These are phyloP conservation scores for Glaucopsyche alexis DNA, from an alignment of 2,888 invertebrate genomes.

Conservation along the genomic window DNA sequence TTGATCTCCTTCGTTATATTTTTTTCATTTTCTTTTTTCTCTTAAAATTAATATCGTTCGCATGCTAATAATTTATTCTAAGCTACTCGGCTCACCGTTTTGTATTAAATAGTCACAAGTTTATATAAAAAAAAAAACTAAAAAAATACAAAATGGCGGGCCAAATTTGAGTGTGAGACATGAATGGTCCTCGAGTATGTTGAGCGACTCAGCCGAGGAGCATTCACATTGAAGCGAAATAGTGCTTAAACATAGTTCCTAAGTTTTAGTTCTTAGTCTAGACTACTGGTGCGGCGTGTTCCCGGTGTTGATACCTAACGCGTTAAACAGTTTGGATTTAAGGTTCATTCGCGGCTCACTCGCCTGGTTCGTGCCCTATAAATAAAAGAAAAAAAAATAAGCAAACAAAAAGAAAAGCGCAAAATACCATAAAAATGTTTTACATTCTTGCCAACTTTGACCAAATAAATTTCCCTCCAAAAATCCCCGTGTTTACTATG, in stretches of 20 bases:
- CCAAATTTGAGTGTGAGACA: constrained; percentile 55
- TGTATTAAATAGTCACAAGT: constrained; percentile 43
- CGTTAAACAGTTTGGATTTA: constrained; percentile 92
- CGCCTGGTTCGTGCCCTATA: constrained; percentile 83
- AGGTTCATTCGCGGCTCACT: constrained; percentile 87
- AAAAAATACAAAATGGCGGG: constrained; percentile 58
- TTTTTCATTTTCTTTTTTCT: constrained; percentile 50
- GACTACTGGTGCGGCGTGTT: constrained; percentile 73
- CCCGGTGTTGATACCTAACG: constrained; percentile 88
- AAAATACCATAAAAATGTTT: constrained; percentile 4
- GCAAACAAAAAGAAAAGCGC: constrained; percentile 35
- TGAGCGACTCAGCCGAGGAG: constrained; percentile 36
- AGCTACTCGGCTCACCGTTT: constrained; percentile 54
- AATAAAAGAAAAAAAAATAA: constrained; percentile 71
- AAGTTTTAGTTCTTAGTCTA: constrained; percentile 44
- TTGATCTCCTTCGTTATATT: constrained; percentile 52
- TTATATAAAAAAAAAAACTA: constrained; percentile 31
- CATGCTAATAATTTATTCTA: constrained; percentile 78
- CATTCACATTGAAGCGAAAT: constrained; percentile 45
- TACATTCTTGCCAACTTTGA: neutral
- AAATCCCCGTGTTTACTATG: neutral
- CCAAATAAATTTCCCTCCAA: too few species aligned
- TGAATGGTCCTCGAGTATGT: constrained; percentile 49
- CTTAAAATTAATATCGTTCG: constrained; percentile 54
- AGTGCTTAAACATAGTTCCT: constrained; percentile 46